phyloP scores from a whole-genome alignment of 2,113 vertebrate genomes.

The Acanthisitta chloris region DNA sequence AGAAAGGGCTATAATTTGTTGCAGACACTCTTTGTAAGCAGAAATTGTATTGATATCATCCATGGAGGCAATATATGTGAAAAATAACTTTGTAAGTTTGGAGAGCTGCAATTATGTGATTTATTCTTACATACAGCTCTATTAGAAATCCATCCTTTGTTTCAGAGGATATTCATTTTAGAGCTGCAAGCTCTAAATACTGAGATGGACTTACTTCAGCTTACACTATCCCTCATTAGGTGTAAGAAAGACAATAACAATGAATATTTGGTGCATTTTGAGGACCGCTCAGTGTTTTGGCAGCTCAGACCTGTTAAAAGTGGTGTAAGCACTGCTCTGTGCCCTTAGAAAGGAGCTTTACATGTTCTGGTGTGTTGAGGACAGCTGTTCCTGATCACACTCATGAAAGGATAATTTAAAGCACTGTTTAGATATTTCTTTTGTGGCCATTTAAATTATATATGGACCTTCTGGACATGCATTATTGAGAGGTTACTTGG shows the following conservation, averaged over 20 bases:
- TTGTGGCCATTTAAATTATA: not conserved
- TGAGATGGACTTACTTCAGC: not conserved
- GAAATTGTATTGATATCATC: not conserved
- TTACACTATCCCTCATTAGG: not conserved
- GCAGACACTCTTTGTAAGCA: not conserved
- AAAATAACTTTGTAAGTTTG: not conserved
- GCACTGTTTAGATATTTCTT: not conserved
- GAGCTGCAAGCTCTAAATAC: not conserved
- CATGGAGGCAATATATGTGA: not conserved
- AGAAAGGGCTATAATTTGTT: not conserved
- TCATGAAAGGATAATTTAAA: not conserved
- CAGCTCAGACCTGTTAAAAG: not conserved
- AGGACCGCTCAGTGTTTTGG: not conserved
- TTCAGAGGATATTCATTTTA: not conserved
- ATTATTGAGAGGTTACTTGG: not conserved
- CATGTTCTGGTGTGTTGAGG: not conserved
- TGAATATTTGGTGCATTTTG: not conserved
- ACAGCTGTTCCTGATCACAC: not conserved
- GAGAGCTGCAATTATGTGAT: not conserved
- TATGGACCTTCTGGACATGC: fast-evolving
- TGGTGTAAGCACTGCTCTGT: not conserved
- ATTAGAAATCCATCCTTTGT: not conserved
- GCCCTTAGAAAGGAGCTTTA: not conserved
- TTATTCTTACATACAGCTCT: not conserved
- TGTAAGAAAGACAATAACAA: not conserved